Evolutionary conservation across 2,797 vertebrate species (phyloP).

Genomic region (Furcifer pardalis): DNA sequence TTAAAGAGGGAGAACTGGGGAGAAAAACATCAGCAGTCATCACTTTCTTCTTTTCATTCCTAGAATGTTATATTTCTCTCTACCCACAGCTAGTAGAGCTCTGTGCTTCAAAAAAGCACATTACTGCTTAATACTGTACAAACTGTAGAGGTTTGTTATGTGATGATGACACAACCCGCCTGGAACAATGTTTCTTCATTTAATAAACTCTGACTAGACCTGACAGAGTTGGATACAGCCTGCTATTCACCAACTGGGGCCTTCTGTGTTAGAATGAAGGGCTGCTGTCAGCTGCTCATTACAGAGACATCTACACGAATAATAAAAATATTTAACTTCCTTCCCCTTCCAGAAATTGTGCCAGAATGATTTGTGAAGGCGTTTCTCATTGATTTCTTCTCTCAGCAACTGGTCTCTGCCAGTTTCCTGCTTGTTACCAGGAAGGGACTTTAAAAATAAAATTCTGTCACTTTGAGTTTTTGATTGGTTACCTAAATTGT

Average conservation of each 20-base stretch:
- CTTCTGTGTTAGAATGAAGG: neutral
- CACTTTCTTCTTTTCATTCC: too few relatives aligned
- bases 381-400: neutral
- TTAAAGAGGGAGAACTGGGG: neutral
- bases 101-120: neutral
- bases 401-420: neutral
- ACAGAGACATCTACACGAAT: neutral
- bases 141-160: neutral
- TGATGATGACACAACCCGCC: neutral
- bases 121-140: neutral
- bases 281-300: neutral
- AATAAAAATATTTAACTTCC: neutral
- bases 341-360: neutral
- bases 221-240: neutral
- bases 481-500: neutral
- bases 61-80: too few relatives aligned
- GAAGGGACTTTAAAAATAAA: neutral
- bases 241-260: neutral
- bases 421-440: neutral
- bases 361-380: neutral
- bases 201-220: neutral
- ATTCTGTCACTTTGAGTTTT: neutral
- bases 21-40: neutral
- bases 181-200: neutral
- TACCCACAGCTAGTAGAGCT: neutral